Evolutionary conservation across 2,888 invertebrate genomes (phyloP).

Genomic region (Rhogogaster chlorosoma): DNA sequence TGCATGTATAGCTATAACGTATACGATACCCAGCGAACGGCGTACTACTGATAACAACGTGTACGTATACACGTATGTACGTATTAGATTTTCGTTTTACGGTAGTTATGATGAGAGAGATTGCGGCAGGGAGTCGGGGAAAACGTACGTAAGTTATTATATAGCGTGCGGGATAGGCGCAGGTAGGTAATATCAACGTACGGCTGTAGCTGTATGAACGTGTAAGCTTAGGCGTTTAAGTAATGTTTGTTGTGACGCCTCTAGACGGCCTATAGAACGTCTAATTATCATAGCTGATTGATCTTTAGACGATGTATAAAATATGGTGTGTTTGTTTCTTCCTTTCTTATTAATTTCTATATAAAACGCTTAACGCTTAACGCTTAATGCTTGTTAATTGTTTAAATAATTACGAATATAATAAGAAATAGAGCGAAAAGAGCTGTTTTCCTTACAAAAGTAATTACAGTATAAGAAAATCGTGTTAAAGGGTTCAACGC

Average conservation of each 20-base stretch:
- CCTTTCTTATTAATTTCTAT: too few relatives aligned
- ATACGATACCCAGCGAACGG: not conserved
- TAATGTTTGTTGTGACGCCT: constrained; percentile 17
- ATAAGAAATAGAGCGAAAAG: too few relatives aligned
- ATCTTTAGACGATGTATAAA: not conserved
- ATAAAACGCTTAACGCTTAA: too few relatives aligned
- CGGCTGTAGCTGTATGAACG: not conserved
- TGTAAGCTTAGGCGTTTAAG: constrained; percentile 5
- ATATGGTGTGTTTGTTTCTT: too few relatives aligned
- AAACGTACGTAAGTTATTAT: not conserved
- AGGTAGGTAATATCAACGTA: not conserved
- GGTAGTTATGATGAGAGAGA: not conserved
- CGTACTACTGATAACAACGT: not conserved
- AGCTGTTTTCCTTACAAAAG: too few relatives aligned
- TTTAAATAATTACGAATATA: too few relatives aligned
- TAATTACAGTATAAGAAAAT: too few relatives aligned
- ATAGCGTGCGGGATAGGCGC: not conserved
- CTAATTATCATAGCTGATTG: constrained; percentile 6
- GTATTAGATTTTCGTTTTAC: constrained; percentile 1
- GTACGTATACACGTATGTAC: not conserved
- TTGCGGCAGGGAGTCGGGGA: not conserved
- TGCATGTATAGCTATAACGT: not conserved
- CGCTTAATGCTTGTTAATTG: too few relatives aligned
- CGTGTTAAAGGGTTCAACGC: too few relatives aligned
- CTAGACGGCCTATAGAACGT: not conserved